These are phyloP conservation scores for Dugesia japonica DNA, from an alignment of 2,888 invertebrate genomes.

Conservation along the genomic window DNA sequence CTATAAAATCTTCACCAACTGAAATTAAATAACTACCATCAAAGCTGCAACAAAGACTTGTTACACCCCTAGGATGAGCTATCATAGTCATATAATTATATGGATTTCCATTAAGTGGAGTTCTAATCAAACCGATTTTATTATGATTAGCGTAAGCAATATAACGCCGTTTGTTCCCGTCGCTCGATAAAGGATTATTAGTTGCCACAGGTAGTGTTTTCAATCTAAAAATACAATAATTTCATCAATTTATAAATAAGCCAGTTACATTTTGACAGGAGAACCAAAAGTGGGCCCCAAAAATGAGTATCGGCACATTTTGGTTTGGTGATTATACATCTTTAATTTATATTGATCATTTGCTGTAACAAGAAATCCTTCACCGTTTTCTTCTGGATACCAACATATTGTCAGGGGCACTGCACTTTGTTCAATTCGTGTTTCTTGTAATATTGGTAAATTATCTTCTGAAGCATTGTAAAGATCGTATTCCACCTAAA, in stretches of 20 bases:
- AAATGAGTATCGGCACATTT: constrained; percentile 56
- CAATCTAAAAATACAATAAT: neutral
- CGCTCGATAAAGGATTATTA: neutral
- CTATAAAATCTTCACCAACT: constrained; percentile 51
- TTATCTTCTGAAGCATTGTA: constrained; percentile 41
- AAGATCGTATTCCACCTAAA: constrained; percentile 47
- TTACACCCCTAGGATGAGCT: constrained; percentile 57
- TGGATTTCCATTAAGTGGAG: constrained; percentile 63
- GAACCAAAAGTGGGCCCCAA: constrained; percentile 55
- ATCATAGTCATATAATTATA: constrained; percentile 52
- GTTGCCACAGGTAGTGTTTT: neutral
- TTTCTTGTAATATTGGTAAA: constrained; percentile 48
- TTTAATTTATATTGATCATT: constrained; percentile 60
- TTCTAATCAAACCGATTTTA: constrained; percentile 56
- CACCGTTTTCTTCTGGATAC: constrained; percentile 49
- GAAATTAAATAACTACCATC: constrained; percentile 53
- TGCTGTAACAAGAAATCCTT: constrained; percentile 53
- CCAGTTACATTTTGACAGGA: constrained; percentile 20
- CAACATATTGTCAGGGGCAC: constrained; percentile 52
- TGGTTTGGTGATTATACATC: constrained; percentile 55
- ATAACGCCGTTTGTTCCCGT: neutral
- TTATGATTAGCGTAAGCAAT: neutral
- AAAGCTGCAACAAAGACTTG: constrained; percentile 46
- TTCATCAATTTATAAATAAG: too few species aligned
- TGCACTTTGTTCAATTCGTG: constrained; percentile 56